Conservation (phyloP, 2,113 vertebrate species). For the Pelusios castaneus region DNA sequence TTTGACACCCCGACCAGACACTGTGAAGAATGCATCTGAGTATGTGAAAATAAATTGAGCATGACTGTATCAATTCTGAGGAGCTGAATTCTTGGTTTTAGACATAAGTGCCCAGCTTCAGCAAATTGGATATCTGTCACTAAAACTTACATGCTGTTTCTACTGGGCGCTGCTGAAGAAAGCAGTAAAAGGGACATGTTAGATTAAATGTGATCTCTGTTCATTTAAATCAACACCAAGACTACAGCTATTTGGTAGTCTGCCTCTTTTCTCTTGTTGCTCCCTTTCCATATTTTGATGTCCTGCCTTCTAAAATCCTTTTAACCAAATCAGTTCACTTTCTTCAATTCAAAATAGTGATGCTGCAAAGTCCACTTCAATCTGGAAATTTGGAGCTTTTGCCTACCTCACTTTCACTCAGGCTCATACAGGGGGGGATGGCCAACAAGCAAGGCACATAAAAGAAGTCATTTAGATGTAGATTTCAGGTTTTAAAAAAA, state of each 20-base stretch:
- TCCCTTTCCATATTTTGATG: slow-evolving; percentile 13
- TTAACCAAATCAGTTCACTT: slow-evolving; percentile 47
- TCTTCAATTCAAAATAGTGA: slow-evolving; percentile 68
- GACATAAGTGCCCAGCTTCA: background rate
- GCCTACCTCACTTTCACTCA: slow-evolving; percentile 43
- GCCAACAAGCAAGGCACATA: slow-evolving; percentile 66
- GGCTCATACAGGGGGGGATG: slow-evolving; percentile 13
- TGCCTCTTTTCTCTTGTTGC: background rate
- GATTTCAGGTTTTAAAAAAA: slow-evolving; percentile 70
- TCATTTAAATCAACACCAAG: background rate
- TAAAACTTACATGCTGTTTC: background rate
- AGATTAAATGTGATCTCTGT: background rate
- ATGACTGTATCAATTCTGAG: background rate
- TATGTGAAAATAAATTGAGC: background rate
- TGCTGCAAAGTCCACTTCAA: slow-evolving; percentile 69
- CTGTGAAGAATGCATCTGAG: background rate
- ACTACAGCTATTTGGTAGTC: background rate
- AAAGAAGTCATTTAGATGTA: slow-evolving; percentile 75
- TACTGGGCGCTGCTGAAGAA: background rate
- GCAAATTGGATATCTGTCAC: slow-evolving; percentile 27
- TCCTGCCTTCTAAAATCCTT: slow-evolving; percentile 25
- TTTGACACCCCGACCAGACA: rapidly evolving
- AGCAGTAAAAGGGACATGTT: background rate
- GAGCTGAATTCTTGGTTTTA: background rate
- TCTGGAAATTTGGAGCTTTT: slow-evolving; percentile 71